Percentiles rank a stretch among this genome's conserved stretches.
These are phyloP conservation scores for Nematostella vectensis DNA, from an alignment of 92 coral and sea anemone species.

Conservation along the genomic window DNA sequence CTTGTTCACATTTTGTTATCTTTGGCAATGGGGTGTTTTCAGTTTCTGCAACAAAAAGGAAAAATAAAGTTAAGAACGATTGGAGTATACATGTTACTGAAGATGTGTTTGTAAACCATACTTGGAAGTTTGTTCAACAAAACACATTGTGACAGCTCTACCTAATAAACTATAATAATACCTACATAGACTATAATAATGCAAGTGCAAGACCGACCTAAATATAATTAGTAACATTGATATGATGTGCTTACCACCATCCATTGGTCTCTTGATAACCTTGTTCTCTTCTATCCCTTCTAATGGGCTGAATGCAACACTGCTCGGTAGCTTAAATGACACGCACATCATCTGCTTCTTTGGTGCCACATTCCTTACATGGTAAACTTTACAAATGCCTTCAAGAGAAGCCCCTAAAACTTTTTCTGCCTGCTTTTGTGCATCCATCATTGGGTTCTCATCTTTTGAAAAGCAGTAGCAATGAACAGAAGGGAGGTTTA, in stretches of 20 bases:
- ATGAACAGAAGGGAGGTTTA: slow-evolving; percentile 69
- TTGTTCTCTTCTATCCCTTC: slow-evolving; percentile 2
- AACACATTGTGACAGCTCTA: no score
- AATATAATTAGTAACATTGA: no score
- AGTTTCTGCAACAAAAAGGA: no score
- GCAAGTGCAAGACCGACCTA: no score
- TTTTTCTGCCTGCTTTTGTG: slow-evolving; percentile 54
- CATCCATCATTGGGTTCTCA: slow-evolving; percentile 55
- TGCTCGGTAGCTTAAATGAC: slow-evolving; percentile 65
- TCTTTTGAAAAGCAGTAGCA: slow-evolving; percentile 96
- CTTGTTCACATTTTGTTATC: no score
- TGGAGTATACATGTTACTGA: no score
- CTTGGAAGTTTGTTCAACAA: no score
- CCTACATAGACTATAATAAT: no score
- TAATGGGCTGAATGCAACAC: slow-evolving; percentile 40
- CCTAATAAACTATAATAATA: no score
- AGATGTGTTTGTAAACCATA: no score
- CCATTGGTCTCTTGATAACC: slow-evolving; percentile 20
- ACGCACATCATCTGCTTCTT: slow-evolving; percentile 94
- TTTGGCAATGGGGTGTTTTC: no score
- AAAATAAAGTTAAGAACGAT: no score
- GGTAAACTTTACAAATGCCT: slow-evolving; percentile 39
- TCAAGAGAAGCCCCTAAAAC: slow-evolving; percentile 41
- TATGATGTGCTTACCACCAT: slow-evolving; percentile 65
- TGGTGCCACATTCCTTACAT: slow-evolving; percentile 95